phyloP scores from a whole-genome alignment of 2,113 vertebrate species.

The Callipepla californica region DNA sequence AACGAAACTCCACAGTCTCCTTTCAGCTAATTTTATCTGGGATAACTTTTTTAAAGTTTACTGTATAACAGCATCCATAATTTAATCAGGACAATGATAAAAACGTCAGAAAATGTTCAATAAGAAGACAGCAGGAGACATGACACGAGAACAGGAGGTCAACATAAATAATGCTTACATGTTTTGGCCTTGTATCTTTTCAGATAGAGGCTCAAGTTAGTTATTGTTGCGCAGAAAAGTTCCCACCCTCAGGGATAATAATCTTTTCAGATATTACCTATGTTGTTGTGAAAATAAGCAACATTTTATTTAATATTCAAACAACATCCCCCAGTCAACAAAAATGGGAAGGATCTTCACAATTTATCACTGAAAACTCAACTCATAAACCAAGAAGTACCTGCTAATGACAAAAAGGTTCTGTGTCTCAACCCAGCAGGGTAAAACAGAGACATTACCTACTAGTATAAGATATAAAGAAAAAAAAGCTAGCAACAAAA shows the following conservation, averaged over 20 bases:
- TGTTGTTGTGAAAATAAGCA: neutral
- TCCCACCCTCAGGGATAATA: neutral
- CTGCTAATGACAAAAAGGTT: neutral
- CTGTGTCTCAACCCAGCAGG: neutral
- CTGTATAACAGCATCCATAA: neutral
- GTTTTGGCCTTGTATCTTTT: neutral
- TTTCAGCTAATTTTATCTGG: neutral
- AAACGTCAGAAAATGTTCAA: neutral
- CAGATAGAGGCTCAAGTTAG: neutral
- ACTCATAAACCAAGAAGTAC: neutral
- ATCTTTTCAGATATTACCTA: neutral
- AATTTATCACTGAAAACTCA: neutral
- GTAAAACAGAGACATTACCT: neutral
- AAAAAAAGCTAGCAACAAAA: neutral
- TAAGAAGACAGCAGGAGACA: neutral
- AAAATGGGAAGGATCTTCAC: neutral
- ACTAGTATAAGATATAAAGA: neutral
- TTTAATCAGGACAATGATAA: neutral
- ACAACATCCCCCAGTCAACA: neutral
- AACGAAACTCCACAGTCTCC: neutral
- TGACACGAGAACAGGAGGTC: neutral
- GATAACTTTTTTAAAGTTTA: neutral
- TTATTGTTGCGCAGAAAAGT: neutral
- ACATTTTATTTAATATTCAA: constrained; percentile 1
- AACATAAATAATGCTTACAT: neutral